Conservation (phyloP, 2,888 invertebrate genomes). For the Rhamnusium bicolor region DNA sequence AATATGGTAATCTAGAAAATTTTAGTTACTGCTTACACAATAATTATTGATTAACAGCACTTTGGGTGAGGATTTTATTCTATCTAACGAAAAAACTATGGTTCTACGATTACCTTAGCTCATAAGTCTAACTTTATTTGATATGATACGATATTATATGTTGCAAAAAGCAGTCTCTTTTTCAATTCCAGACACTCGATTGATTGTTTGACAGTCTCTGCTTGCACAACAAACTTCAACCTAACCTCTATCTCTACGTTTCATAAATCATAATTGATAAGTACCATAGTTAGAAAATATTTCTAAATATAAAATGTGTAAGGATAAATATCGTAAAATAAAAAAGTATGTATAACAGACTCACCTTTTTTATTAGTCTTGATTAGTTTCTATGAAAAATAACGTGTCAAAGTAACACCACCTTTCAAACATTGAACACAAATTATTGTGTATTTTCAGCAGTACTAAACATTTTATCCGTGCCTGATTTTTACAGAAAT, state of each 20-base stretch:
- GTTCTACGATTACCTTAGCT: constrained; percentile 14
- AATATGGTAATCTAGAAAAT: background rate
- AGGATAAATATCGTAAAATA: background rate
- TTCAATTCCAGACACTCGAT: constrained; percentile 43
- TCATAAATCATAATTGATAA: background rate
- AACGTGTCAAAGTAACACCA: background rate
- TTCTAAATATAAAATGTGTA: background rate
- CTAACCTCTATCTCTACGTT: constrained; percentile 1
- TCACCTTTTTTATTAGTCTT: constrained; percentile 8
- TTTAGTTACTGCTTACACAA: constrained; percentile 10
- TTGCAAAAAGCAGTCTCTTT: constrained; percentile 61
- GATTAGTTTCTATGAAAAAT: background rate
- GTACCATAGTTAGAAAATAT: constrained; percentile 6
- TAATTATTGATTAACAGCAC: constrained; percentile 52
- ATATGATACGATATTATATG: constrained; percentile 65
- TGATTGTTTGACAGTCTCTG: constrained; percentile 24
- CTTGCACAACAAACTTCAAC: background rate
- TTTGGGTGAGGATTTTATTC: constrained; percentile 52
- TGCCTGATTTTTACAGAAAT: constrained; percentile 16
- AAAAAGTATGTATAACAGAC: background rate
- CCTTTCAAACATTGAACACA: background rate
- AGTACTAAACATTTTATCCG: constrained; percentile 14
- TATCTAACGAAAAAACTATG: constrained; percentile 34
- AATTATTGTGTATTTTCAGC: constrained; percentile 1
- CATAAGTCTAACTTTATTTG: constrained; percentile 48